A percentile compares a stretch with the other conserved stretches of the same genome.
Conservation (phyloP, 2,113 vertebrate species). For the Triplophysa rosa region DNA sequence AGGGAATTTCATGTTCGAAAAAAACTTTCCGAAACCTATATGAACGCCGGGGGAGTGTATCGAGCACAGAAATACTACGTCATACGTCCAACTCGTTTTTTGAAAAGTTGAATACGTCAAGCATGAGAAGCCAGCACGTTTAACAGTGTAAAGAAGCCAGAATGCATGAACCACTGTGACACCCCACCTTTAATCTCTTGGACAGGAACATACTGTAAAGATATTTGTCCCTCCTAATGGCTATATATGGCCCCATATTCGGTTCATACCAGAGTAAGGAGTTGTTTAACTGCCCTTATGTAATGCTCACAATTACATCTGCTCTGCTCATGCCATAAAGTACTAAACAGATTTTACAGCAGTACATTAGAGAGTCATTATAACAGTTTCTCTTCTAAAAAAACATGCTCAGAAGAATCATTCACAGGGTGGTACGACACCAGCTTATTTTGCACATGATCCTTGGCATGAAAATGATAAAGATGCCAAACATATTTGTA, state of each 20-base stretch:
- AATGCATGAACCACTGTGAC: no score
- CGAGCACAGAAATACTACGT: no score
- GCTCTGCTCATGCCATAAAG: slow-evolving; percentile 12
- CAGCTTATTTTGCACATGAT: not conserved
- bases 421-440: not conserved
- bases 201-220: slow-evolving; percentile 1
- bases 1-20: no score
- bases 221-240: not conserved
- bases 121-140: no score
- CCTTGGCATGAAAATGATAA: not conserved
- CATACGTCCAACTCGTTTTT: no score
- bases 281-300: slow-evolving; percentile 12
- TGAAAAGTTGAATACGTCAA: no score
- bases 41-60: no score
- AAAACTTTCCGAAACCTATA: no score
- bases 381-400: not conserved
- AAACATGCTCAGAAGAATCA: slow-evolving; percentile 3
- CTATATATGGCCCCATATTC: not conserved
- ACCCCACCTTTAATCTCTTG: not conserved
- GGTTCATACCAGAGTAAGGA: not conserved
- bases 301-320: not conserved
- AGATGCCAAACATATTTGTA: not conserved
- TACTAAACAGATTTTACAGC: not conserved
- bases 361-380: not conserved
- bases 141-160: no score